Evolutionary conservation across 2,113 vertebrate genomes (phyloP).

Genomic region (Zapus hudsonius): DNA sequence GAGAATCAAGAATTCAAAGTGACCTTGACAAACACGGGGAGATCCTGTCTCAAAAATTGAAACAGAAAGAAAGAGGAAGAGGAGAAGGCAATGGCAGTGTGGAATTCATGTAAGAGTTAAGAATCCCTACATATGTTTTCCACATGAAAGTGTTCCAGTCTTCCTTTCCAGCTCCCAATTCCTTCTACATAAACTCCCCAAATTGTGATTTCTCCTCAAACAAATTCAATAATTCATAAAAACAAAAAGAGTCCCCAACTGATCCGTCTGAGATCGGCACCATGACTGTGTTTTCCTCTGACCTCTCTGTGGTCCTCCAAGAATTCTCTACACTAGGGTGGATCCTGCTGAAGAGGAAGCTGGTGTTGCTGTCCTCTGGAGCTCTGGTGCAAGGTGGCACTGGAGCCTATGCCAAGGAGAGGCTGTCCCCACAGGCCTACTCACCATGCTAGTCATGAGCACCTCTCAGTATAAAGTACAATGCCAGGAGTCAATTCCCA

Average conservation of each 20-base stretch:
- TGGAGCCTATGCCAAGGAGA: neutral
- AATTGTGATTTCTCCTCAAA: no score
- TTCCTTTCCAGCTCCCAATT: no score
- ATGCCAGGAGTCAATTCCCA: neutral
- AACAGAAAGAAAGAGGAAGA: neutral
- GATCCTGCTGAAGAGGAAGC: neutral
- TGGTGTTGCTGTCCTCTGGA: fast-evolving
- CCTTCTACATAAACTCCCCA: no score
- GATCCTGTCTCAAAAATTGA: neutral
- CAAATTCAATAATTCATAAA: no score
- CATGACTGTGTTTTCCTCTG: neutral
- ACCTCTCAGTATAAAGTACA: neutral
- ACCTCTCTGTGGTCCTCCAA: neutral
- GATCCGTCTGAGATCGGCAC: neutral
- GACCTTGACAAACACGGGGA: neutral
- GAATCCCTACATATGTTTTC: no score
- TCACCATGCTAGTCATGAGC: no score
- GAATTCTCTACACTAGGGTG: neutral
- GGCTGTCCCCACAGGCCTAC: neutral
- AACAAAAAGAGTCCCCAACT: no score
- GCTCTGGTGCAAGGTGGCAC: neutral
- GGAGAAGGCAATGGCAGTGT: neutral
- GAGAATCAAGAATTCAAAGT: neutral
- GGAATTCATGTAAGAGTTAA: neutral
- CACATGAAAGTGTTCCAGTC: no score